phyloP scores from a whole-genome alignment of 2,888 invertebrate genomes.

The Dasysyrphus albostriatus region DNA sequence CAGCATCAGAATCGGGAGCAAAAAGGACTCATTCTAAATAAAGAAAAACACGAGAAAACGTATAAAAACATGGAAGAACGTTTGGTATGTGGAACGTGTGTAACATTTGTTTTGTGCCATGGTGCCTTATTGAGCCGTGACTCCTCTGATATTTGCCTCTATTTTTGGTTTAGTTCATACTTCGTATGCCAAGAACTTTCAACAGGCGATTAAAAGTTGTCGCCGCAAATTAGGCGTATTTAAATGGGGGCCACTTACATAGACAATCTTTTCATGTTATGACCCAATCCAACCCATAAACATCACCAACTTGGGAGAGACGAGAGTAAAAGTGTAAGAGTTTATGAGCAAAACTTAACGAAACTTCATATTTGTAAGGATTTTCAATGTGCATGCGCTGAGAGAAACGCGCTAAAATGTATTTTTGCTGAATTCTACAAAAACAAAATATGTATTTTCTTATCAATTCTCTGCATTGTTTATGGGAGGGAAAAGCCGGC shows the following conservation, averaged over 20 bases:
- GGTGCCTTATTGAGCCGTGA: not conserved
- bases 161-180: slow-evolving; percentile 16
- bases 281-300: not conserved
- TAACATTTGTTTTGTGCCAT: slow-evolving; percentile 12
- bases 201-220: slow-evolving; percentile 75
- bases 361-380: not conserved
- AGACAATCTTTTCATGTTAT: slow-evolving; percentile 39
- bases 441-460: slow-evolving; percentile 47
- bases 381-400: slow-evolving; percentile 46
- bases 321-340: slow-evolving; percentile 6
- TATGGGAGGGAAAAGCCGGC: slow-evolving; percentile 61
- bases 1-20: not conserved
- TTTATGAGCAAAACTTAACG: slow-evolving; percentile 52
- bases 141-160: slow-evolving; percentile 23
- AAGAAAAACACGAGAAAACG: slow-evolving; percentile 24
- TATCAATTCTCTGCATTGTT: slow-evolving; percentile 56
- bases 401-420: slow-evolving; percentile 27
- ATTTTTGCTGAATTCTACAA: slow-evolving; percentile 58
- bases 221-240: slow-evolving; percentile 69
- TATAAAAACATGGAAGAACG: slow-evolving; percentile 35
- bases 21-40: slow-evolving; percentile 37
- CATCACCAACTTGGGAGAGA: not conserved
- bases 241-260: slow-evolving; percentile 63
- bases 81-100: slow-evolving; percentile 34
- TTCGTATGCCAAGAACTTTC: slow-evolving; percentile 52